Conservation (phyloP, 2,113 vertebrate genomes). For the Salvator merianae region DNA sequence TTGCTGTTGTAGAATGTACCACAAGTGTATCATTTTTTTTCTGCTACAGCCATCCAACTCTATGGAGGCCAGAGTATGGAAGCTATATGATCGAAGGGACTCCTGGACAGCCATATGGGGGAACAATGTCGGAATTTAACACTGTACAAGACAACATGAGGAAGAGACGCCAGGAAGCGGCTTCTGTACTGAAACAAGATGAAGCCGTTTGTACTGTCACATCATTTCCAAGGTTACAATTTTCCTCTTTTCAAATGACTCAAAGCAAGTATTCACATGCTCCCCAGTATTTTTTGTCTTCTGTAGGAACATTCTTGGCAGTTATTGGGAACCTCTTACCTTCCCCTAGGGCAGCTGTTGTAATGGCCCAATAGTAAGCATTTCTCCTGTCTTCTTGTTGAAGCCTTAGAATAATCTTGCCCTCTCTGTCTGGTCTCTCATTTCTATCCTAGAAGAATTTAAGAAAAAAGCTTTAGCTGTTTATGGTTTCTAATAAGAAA, state of each 20-base stretch:
- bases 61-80: slow-evolving; percentile 97
- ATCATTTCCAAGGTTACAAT: slow-evolving; percentile 89
- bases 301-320: too few species aligned
- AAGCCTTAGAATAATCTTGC: too few species aligned
- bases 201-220: slow-evolving; percentile 92
- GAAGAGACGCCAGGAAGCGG: slow-evolving; percentile 89
- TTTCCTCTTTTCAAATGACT: background rate
- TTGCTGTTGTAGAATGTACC: slow-evolving; percentile 5
- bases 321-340: too few species aligned
- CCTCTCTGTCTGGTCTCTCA: too few species aligned
- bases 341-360: too few species aligned
- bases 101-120: slow-evolving; percentile 93
- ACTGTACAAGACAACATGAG: slow-evolving; percentile 98
- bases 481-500: too few species aligned
- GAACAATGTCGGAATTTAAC: slow-evolving; percentile 98
- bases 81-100: slow-evolving; percentile 99
- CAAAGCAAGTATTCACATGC: background rate
- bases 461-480: too few species aligned
- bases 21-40: background rate
- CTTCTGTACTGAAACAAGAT: slow-evolving; percentile 82
- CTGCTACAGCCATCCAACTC: slow-evolving; percentile 88
- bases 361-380: background rate
- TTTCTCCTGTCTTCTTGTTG: background rate
- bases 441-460: too few species aligned
- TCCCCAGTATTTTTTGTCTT: background rate